Evolutionary conservation across 1,140 invertebrate species (phyloP), one percentile per base, ranked within the genome.

Genomic region (Drosophila tropicalis): DNA sequence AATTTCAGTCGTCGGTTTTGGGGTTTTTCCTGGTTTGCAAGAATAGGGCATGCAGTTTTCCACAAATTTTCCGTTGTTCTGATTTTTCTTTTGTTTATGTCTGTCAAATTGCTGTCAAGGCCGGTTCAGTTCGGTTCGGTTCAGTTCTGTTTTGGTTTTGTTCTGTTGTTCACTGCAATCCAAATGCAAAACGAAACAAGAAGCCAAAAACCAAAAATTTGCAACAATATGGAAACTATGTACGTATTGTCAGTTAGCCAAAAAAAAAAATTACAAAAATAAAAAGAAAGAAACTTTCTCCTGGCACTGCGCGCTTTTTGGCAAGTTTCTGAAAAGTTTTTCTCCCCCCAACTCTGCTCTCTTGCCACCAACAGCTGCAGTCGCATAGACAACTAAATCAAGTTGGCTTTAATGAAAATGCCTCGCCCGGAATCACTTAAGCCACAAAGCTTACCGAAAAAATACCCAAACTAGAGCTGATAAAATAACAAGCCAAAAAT

Each of bases 41-140:
- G 17, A 1, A 36, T 58, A 58, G 56, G 56, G 56, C 34, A 39
- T 36, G 34, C 56, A 58, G 34, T 58, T 22, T 62, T 41, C 19
- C 9, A 17, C 34, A 41, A 25, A 29, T 25, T 62, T 39, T 71
- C 58, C 22, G 40, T 61, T 17, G 29, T 25, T 15, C 47, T 51
- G 32, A 71, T 67, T 63, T 58, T 17, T 25, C 81, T 65, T 76
- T 89, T 87, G 79, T 80, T 83, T 87, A 67, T 80, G 76, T 73
- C 72, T 87, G 62, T 73, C 83, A 83, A 87, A 87, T 89, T 83
- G 83, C 83, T 89, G 83, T 68, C 83, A 87, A 87, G 83, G 83
- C 76, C 79, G 71, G 44, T 51, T 51, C 7, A 10, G 44, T 19
- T 47, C 17, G 7, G 44, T 47, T 47, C 17, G 9, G 44, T 47